These are phyloP conservation scores for Cyphomyrus plagiostoma DNA, from an alignment of 2,113 vertebrate species.

Conservation along the genomic window DNA sequence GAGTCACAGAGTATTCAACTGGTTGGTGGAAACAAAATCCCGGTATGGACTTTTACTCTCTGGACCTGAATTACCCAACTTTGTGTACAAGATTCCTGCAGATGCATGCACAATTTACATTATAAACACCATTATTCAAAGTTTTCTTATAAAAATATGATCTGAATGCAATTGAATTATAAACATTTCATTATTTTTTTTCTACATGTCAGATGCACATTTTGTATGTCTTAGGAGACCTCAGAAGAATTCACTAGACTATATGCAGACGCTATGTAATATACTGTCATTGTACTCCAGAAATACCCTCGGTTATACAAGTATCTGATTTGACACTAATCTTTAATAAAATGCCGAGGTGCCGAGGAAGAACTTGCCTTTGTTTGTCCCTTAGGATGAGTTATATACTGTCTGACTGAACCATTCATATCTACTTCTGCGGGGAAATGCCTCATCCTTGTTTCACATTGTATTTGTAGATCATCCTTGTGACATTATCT, in stretches of 20 bases:
- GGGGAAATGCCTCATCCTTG: background rate
- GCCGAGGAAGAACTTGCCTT: background rate
- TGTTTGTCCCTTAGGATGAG: background rate
- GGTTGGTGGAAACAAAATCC: too few relatives aligned
- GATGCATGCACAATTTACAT: background rate
- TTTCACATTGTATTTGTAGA: background rate
- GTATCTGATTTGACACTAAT: constrained; percentile 5
- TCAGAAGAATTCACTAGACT: background rate
- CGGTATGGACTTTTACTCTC: too few relatives aligned
- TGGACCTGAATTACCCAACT: too few relatives aligned
- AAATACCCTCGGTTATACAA: constrained; percentile 5
- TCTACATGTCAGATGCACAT: background rate
- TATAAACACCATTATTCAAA: background rate
- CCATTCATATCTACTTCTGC: background rate
- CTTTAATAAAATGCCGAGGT: background rate
- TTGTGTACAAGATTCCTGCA: background rate
- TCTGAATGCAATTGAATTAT: background rate
- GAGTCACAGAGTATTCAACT: too few relatives aligned
- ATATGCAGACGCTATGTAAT: background rate
- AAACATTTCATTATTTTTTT: background rate
- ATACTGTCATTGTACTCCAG: background rate
- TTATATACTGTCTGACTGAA: background rate
- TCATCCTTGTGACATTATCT: background rate
- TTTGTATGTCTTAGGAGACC: background rate
- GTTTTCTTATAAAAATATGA: background rate